A percentile compares a stretch with the other conserved stretches of the same genome.
phyloP scores from a whole-genome alignment of 1,140 invertebrate species.

The Colletes latitarsis region DNA sequence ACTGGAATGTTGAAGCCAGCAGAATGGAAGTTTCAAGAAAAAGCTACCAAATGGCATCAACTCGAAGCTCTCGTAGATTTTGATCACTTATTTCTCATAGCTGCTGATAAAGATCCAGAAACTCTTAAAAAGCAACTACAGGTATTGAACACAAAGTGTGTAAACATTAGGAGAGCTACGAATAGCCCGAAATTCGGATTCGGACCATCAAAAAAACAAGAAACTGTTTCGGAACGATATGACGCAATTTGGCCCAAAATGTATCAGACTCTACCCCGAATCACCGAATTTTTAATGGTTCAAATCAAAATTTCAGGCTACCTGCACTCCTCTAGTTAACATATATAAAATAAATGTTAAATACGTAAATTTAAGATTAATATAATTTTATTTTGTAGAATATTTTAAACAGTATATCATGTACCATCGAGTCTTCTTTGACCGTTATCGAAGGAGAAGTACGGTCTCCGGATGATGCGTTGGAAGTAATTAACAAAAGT shows the following conservation, averaged over 20 bases:
- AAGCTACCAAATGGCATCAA: constrained; percentile 85
- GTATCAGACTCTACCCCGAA: too few species aligned
- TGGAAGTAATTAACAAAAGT: constrained; percentile 83
- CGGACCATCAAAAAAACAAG: too few species aligned
- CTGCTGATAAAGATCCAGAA: constrained; percentile 81
- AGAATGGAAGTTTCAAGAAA: constrained; percentile 85
- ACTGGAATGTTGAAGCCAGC: constrained; percentile 80
- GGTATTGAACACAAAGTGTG: constrained; percentile 75
- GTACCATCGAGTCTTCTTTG: constrained; percentile 81
- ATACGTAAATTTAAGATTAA: not conserved
- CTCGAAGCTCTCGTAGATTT: constrained; percentile 87
- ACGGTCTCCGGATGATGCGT: constrained; percentile 80
- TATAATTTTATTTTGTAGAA: constrained; percentile 60
- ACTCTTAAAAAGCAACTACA: constrained; percentile 86
- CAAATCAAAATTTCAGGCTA: too few species aligned
- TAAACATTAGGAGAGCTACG: not conserved
- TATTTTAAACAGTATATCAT: constrained; percentile 69
- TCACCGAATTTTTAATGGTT: too few species aligned
- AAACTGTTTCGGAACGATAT: too few species aligned
- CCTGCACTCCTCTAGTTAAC: too few species aligned
- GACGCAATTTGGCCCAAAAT: too few species aligned
- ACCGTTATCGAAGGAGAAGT: constrained; percentile 85
- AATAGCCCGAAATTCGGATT: too few species aligned
- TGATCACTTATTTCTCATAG: constrained; percentile 85
- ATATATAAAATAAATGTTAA: not conserved